Evolutionary conservation across 1,140 invertebrate species (phyloP).

Genomic region (Nomia melanderi): DNA sequence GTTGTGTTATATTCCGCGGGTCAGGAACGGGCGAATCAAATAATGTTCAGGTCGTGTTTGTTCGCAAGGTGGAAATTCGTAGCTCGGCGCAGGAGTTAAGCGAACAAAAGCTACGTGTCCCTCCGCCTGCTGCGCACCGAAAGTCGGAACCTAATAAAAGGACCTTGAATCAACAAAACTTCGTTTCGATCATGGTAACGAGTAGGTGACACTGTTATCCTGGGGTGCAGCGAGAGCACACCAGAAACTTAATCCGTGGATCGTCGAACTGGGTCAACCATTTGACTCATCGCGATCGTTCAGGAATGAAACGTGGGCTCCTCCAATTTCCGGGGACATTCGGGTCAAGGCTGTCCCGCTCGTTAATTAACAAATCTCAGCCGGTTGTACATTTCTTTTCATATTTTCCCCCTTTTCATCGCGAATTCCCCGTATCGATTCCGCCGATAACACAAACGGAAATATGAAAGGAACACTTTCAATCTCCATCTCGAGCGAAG

Average conservation of each 20-base stretch:
- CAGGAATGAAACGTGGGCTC: conserved; percentile 21
- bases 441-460: not conserved
- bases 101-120: not conserved
- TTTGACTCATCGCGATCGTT: conserved; percentile 39
- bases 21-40: no score
- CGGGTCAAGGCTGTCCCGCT: conserved; percentile 29
- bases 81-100: no score
- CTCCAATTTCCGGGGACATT: conserved; percentile 30
- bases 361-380: conserved; percentile 20
- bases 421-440: not conserved
- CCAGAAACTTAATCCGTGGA: conserved; percentile 46
- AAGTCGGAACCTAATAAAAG: conserved; percentile 6
- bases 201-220: conserved; percentile 17
- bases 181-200: conserved; percentile 34
- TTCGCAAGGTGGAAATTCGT: no score
- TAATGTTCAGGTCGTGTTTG: no score
- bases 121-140: not conserved
- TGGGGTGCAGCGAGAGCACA: not conserved
- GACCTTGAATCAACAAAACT: conserved; percentile 27
- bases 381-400: not conserved
- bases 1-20: no score
- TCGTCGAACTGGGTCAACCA: conserved; percentile 45
- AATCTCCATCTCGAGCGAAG: not conserved
- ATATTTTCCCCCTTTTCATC: not conserved
- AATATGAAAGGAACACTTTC: not conserved